A percentile compares a stretch with the other conserved stretches of the same genome.
phyloP scores from a whole-genome alignment of 2,797 vertebrate genomes.

The Thamnophis elegans region DNA sequence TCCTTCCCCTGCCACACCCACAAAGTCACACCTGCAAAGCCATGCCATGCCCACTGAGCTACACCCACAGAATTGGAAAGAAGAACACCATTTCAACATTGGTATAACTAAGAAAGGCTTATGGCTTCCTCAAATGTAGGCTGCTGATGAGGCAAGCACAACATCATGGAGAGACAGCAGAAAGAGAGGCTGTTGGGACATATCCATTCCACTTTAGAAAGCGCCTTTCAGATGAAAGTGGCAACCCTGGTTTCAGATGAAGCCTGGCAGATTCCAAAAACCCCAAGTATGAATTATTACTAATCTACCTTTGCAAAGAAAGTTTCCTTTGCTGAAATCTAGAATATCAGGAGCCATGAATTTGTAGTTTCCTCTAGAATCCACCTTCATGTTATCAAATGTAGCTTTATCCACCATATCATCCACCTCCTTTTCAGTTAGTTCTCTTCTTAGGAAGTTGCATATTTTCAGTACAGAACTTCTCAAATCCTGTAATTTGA shows the following conservation, averaged over 20 bases:
- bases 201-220: background rate
- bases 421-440: background rate
- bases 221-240: background rate
- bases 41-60: no score
- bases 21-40: no score
- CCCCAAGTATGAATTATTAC: no score
- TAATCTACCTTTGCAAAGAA: background rate
- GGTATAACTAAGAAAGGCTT: background rate
- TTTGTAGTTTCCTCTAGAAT: background rate
- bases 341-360: accelerated
- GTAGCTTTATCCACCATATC: conserved; percentile 1
- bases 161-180: background rate
- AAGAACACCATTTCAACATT: background rate
- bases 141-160: background rate
- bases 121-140: background rate
- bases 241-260: background rate
- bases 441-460: conserved; percentile 3
- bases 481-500: background rate
- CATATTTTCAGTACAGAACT: background rate
- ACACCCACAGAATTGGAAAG: background rate
- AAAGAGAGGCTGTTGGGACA: background rate
- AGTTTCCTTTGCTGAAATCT: background rate
- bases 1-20: no score
- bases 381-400: background rate
- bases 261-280: background rate